Evolutionary conservation across 2,888 invertebrate genomes (phyloP).

Genomic region (Coenonympha arcania): DNA sequence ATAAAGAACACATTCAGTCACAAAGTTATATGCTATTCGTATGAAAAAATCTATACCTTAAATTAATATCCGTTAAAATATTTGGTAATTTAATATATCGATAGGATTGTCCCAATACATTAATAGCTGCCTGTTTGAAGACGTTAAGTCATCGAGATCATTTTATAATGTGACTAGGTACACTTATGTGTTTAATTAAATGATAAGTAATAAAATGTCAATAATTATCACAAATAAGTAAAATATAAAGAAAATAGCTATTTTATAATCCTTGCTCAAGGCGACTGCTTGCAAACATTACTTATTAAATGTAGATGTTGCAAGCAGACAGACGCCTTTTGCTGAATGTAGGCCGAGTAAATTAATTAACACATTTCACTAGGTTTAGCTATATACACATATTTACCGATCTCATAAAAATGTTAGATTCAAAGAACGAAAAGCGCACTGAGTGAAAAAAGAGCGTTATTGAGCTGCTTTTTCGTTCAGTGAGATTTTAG

Average conservation of each 20-base stretch:
- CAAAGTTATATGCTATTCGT: neutral
- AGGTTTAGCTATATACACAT: conserved; percentile 58
- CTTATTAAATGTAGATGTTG: conserved; percentile 4
- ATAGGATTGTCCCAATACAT: conserved; percentile 24
- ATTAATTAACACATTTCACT: conserved; percentile 49
- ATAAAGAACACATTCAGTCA: conserved; percentile 1
- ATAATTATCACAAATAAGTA: neutral
- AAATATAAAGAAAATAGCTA: neutral
- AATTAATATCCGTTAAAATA: conserved; percentile 12
- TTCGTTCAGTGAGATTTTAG: no score
- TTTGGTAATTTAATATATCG: conserved; percentile 23
- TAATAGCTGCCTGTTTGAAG: conserved; percentile 64
- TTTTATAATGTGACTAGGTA: conserved; percentile 14
- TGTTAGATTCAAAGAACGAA: no score
- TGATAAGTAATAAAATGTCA: neutral
- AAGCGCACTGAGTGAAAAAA: no score
- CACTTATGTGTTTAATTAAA: no score
- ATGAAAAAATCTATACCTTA: neutral
- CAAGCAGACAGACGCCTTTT: conserved; percentile 38
- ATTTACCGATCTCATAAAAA: conserved; percentile 49
- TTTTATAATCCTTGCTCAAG: conserved; percentile 10
- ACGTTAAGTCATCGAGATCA: conserved; percentile 31
- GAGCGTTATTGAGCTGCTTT: no score
- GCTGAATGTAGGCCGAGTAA: conserved; percentile 60
- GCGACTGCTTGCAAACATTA: conserved; percentile 20